Base-by-base conservation (phyloP, 2,888 invertebrate genomes). In the Litoditis marina region DNA sequence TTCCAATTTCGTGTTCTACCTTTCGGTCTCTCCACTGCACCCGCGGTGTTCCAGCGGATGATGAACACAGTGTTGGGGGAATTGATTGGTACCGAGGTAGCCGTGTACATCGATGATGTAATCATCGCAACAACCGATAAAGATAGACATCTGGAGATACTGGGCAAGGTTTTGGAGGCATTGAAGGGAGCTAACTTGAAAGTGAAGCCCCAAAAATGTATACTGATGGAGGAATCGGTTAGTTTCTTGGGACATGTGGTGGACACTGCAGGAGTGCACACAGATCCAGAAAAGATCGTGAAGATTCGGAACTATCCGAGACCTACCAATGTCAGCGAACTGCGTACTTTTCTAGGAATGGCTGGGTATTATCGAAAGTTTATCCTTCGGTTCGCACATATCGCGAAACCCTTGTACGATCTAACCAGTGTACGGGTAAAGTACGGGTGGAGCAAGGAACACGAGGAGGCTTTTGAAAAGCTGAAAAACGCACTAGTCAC, bases 31-130 rank as follows among this genome's bases (percentile, higher is more conserved):
- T 59, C 69, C 0, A 71, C 61, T 25, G 68, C 73, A 22, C 67
- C 69, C 5, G 72, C 78, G 0, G 68, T 67, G 6, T 80, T 74
- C 34, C 67, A 80, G 56, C 50, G 73, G 6, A 55, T 66, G 7
- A 74, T 71, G n/a, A n/a, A n/a, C n/a, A n/a, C n/a, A n/a, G n/a
- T n/a, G n/a, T n/a, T n/a, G n/a, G n/a, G n/a, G n/a, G n/a, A n/a
- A n/a, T n/a, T n/a, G n/a, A n/a, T n/a, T n/a, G n/a, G n/a, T n/a
- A n/a, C 7, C 46, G 6, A 22, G 11, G 32, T 52, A 7, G 13
- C 28, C 30, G 27, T 13, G 11, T 52, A 52, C 28, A 52, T 52
- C 8, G 52, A 52, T 31, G 52, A 52, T 28, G 16, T 52, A 13
- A 16, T 52, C 16, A 28, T 28, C 25, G 22, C 30, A 8, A 52